phyloP scores from a whole-genome alignment of 2,797 vertebrate genomes.

The Urosaurus nigricauda region DNA sequence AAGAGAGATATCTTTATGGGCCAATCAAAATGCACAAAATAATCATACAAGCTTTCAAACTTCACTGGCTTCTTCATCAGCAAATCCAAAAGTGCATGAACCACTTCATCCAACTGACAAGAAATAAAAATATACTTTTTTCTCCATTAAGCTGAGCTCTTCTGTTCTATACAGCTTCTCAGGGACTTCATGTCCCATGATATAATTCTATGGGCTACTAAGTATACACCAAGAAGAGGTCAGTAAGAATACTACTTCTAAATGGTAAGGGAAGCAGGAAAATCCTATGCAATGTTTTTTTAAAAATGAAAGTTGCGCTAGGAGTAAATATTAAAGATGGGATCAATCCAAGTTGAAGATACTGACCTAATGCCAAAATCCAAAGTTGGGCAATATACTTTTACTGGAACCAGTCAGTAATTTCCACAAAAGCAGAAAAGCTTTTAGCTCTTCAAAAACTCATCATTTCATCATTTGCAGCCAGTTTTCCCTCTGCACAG shows the following conservation, averaged over 20 bases:
- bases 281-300: neutral
- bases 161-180: neutral
- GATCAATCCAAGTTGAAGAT: no score
- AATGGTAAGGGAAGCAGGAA: neutral
- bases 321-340: neutral
- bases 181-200: neutral
- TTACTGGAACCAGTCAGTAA: neutral
- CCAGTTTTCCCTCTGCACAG: neutral
- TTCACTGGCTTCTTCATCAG: no score
- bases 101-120: neutral
- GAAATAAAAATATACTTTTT: neutral
- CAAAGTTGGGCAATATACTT: no score
- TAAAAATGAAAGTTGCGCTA: neutral
- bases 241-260: neutral
- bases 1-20: no score
- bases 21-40: no score
- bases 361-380: neutral
- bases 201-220: neutral
- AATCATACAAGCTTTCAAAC: no score
- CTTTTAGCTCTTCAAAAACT: neutral
- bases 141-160: neutral
- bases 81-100: neutral
- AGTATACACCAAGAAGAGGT: neutral
- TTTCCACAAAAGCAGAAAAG: neutral
- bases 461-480: neutral